A percentile compares a stretch with the other conserved stretches of the same genome.
Evolutionary conservation across 2,888 invertebrate species (phyloP).

Genomic region (Andrena haemorrhoa): DNA sequence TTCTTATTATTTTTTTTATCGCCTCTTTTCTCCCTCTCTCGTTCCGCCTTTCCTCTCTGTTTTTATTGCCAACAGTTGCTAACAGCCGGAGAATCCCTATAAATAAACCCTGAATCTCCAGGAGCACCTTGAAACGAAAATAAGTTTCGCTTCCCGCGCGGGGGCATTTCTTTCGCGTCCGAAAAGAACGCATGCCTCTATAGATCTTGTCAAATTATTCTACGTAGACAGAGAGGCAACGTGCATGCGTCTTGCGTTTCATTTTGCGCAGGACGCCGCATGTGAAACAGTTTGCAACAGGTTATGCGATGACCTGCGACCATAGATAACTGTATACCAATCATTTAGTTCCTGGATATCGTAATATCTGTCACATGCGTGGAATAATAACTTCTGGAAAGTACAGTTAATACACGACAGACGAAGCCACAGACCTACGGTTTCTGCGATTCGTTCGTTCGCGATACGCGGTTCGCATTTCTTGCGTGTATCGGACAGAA

Average conservation of each 20-base stretch:
- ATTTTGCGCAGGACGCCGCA: background rate
- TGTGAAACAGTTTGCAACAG: background rate
- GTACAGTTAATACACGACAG: constrained; percentile 17
- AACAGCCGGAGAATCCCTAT: constrained; percentile 70
- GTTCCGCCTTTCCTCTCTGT: constrained; percentile 34
- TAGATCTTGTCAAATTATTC: constrained; percentile 5
- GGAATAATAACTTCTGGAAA: constrained; percentile 14
- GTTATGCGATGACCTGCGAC: background rate
- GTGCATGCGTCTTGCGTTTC: background rate
- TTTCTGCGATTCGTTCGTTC: background rate
- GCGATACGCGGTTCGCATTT: background rate
- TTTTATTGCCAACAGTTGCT: constrained; percentile 62
- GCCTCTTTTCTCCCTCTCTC: constrained; percentile 24
- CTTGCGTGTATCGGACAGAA: constrained; percentile 12
- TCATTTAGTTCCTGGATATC: background rate
- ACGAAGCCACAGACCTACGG: background rate
- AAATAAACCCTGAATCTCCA: constrained; percentile 77
- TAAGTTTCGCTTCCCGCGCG: constrained; percentile 64
- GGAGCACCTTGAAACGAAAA: constrained; percentile 75
- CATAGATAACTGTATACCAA: background rate
- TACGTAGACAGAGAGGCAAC: no score
- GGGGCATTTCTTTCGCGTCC: constrained; percentile 47
- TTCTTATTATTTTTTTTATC: constrained; percentile 31
- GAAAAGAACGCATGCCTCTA: constrained; percentile 14
- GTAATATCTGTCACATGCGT: constrained; percentile 5